Base-by-base conservation (phyloP, 1,140 invertebrate genomes). In the Bombus vancouverensis region DNA sequence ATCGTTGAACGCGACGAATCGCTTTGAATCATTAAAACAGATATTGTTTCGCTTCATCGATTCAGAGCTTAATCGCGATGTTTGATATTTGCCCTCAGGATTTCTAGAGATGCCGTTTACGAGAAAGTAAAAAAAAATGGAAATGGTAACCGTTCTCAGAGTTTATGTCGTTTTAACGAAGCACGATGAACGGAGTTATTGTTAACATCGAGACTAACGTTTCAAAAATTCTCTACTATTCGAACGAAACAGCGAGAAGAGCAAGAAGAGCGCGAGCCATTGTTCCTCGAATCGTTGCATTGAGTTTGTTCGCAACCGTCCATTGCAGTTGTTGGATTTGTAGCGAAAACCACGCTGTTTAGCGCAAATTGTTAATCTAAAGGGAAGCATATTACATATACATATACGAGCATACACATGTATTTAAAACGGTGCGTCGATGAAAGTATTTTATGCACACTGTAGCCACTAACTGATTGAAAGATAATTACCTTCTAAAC, bases 241-340 rank as follows among this genome's bases (percentile, higher is more conserved):
- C 12, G 71, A 82, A 39, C 5, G n/a, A 53, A 44, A 77, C 22
- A 37, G 12, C 28, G 44, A 42, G 32, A 32, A 77, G 57, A 42
- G 12, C 13, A 22, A 71, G 53, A 71, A 73, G 77, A 85, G 72
- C 68, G 62, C 68, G 53, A 80, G 53, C 34, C 53, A 42, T 72
- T 80, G 83, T 85, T 85, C 77, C 83, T 80, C 42, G 83, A 80
- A 47, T 84, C 68, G 76, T 79, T 84, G 75, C 66, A 80, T 85
- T 85, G 22, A 80, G 77, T 85, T 85, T 85, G 76, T 85, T 85
- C 76, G 65, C 77, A 85, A 85, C 83, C 83, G 83, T 85, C 83
- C 83, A 85, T 85, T 90, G 83, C 66, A 77, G 91, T 93, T 92
- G 89, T 93, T 93, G 88, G 90, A 89, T 92, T 91, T 89, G 79